phyloP scores from a whole-genome alignment of 1,140 invertebrate species.

The Asbolus verrucosus region DNA sequence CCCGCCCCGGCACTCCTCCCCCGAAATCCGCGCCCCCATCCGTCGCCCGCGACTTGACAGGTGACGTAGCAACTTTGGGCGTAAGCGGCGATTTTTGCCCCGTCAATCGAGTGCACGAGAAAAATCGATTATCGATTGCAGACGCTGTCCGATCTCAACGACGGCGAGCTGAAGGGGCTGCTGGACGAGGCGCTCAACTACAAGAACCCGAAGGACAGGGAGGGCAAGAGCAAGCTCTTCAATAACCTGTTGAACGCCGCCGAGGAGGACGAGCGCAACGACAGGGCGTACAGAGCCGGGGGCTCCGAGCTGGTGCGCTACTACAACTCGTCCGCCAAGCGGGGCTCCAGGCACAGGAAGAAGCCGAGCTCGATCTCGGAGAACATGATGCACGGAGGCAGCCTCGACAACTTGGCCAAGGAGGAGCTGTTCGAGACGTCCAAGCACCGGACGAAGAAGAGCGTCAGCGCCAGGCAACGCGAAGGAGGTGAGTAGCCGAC shows the following conservation, averaged over 20 bases:
- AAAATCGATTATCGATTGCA: constrained; percentile 43
- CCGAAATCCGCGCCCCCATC: not conserved
- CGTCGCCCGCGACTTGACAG: constrained; percentile 10
- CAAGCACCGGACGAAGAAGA: constrained; percentile 51
- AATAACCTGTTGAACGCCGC: constrained; percentile 73
- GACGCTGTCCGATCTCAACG: constrained; percentile 70
- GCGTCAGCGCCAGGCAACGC: constrained; percentile 71
- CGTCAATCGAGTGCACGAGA: constrained; percentile 29
- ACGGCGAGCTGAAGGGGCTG: constrained; percentile 75
- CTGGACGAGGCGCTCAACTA: constrained; percentile 82
- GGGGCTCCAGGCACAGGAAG: constrained; percentile 63
- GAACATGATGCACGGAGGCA: constrained; percentile 69
- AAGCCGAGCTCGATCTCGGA: constrained; percentile 69
- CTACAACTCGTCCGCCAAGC: constrained; percentile 59
- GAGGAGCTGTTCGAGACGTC: constrained; percentile 59
- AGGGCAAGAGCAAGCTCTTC: constrained; percentile 81
- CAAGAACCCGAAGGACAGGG: constrained; percentile 81
- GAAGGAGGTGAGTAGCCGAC: constrained; percentile 74
- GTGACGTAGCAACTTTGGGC: constrained; percentile 39
- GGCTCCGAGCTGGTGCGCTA: constrained; percentile 62
- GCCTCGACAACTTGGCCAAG: constrained; percentile 71
- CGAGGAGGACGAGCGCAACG: constrained; percentile 69
- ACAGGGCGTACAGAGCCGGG: constrained; percentile 60
- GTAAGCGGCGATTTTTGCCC: constrained; percentile 6
- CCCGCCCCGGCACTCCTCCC: not conserved